A percentile compares a stretch with the other conserved stretches of the same genome.
Conservation (phyloP, 23 tunicate genomes). For the Halocynthia aurantium region DNA sequence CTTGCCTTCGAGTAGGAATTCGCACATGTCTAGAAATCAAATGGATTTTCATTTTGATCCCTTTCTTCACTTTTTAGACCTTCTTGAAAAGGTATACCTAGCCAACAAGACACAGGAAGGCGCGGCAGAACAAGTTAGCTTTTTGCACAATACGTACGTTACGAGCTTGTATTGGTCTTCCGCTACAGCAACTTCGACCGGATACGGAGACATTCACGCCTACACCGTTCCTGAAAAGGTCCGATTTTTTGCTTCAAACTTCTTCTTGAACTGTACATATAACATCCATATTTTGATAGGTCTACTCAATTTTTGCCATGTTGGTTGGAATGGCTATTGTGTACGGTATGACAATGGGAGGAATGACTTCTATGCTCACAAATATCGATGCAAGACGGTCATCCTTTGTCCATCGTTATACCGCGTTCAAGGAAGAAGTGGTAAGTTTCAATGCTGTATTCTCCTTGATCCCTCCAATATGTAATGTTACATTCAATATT, state of each 20-base stretch:
- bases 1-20: constrained; percentile 50
- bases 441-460: constrained; percentile 7
- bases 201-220: constrained; percentile 85
- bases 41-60: no score
- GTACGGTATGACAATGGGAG: constrained; percentile 87
- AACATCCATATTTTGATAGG: not conserved
- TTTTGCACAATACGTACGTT: constrained; percentile 58
- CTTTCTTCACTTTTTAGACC: not conserved
- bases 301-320: constrained; percentile 24
- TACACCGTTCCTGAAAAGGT: constrained; percentile 58
- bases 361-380: constrained; percentile 87
- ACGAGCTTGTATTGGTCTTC: constrained; percentile 91
- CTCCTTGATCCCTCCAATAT: no score
- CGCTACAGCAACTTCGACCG: constrained; percentile 77
- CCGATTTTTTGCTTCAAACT: constrained; percentile 4
- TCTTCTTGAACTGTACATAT: not conserved
- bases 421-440: constrained; percentile 69
- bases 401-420: constrained; percentile 62
- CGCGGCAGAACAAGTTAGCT: constrained; percentile 38
- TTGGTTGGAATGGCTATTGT: constrained; percentile 53
- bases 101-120: not conserved
- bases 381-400: constrained; percentile 83
- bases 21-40: not conserved
- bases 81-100: not conserved
- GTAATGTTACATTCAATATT: no score